Conservation (phyloP, 2,797 vertebrate species). For the Dendrocincla tyrannina region DNA sequence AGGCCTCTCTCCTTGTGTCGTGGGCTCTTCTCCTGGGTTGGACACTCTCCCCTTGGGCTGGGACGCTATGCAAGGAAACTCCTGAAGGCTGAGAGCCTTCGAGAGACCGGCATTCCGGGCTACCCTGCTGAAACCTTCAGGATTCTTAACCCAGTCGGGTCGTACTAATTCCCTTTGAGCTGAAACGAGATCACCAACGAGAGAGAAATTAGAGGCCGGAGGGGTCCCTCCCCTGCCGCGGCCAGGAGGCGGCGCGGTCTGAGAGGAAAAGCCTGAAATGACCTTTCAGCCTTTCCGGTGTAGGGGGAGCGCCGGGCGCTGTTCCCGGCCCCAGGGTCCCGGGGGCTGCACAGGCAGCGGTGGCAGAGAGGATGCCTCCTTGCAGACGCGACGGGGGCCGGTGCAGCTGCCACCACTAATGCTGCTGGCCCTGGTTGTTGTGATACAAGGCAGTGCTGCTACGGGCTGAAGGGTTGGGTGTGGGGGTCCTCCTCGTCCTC, state of each 20-base stretch:
- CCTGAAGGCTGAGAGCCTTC: not conserved
- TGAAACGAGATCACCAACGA: accelerated
- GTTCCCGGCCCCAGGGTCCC: not conserved
- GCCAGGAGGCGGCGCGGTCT: not conserved
- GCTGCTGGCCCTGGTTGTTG: not conserved
- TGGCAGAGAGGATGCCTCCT: no score
- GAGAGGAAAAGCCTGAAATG: no score
- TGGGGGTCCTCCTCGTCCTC: not conserved
- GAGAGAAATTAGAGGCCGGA: not conserved
- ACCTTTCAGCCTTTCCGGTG: no score
- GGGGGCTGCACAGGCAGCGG: not conserved
- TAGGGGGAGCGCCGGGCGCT: not conserved
- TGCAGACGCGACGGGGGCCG: not conserved
- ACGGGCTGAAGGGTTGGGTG: not conserved
- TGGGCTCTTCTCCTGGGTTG: no score
- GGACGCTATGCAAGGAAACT: not conserved
- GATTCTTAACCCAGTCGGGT: not conserved
- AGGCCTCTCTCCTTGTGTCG: no score
- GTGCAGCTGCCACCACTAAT: not conserved
- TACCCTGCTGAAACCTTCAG: not conserved
- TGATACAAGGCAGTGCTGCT: not conserved
- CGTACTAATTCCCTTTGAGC: no score
- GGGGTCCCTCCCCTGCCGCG: not conserved
- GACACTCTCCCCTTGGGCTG: no score
- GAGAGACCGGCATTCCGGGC: not conserved